phyloP scores from a whole-genome alignment of 2,797 vertebrate genomes.

The Emydoidea blandingii region DNA sequence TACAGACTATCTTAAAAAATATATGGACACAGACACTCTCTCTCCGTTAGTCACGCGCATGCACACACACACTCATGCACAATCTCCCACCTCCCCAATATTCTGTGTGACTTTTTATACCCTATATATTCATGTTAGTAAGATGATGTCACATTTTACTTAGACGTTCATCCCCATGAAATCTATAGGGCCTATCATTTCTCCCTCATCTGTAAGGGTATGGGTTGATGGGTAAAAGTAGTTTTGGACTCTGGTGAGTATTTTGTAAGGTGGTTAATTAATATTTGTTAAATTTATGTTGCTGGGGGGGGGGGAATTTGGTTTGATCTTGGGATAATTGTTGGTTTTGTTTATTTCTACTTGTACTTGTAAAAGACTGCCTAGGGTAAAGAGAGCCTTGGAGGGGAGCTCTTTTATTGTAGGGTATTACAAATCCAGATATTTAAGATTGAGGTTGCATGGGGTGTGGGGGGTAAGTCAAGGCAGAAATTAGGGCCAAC shows the following conservation, averaged over 20 bases:
- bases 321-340: not conserved
- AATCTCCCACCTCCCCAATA: not conserved
- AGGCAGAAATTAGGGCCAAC: accelerated
- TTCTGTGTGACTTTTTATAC: not conserved
- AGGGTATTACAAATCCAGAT: not conserved
- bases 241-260: accelerated
- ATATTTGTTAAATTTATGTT: not conserved
- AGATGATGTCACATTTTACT: not conserved
- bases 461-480: not conserved
- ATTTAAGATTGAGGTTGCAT: accelerated
- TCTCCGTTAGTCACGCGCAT: no score
- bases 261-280: not conserved
- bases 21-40: no score
- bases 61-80: not conserved
- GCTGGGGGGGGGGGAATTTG: not conserved
- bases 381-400: not conserved
- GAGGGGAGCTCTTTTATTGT: not conserved
- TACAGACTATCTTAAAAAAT: not conserved
- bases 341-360: not conserved
- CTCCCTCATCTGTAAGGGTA: not conserved
- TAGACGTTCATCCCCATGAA: not conserved
- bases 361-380: not conserved
- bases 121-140: not conserved
- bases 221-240: not conserved
- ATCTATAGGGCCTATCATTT: not conserved